A percentile compares a stretch with the other conserved stretches of the same genome.
These are phyloP conservation scores for Melanotaenia duboulayi DNA, from an alignment of 2,113 vertebrate species.

Conservation along the genomic window DNA sequence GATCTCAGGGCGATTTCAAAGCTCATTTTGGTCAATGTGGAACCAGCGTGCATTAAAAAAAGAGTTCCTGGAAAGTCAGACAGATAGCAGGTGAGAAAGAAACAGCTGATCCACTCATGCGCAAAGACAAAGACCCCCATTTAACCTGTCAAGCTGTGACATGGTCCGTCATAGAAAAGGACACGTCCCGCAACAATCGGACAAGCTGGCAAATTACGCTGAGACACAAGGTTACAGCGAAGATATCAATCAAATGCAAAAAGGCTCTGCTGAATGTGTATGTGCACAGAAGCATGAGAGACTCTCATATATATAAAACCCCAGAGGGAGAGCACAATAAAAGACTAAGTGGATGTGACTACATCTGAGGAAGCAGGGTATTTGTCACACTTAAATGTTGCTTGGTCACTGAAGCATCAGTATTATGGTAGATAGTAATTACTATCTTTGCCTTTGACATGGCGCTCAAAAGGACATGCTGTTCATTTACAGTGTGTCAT, in stretches of 20 bases:
- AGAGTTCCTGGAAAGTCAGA: neutral
- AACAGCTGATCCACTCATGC: slow-evolving; percentile 41
- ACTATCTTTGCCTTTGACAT: neutral
- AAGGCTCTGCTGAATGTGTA: slow-evolving; percentile 9
- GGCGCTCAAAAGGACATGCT: slow-evolving; percentile 3
- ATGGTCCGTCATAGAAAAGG: slow-evolving; percentile 59
- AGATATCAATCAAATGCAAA: slow-evolving; percentile 63
- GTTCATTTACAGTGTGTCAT: neutral
- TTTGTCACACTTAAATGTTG: slow-evolving; percentile 49
- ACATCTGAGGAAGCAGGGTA: slow-evolving; percentile 22
- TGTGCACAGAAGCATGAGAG: neutral
- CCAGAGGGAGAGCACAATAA: slow-evolving; percentile 22
- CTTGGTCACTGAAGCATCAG: slow-evolving; percentile 11
- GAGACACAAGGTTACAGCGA: slow-evolving; percentile 45
- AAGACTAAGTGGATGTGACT: slow-evolving; percentile 38
- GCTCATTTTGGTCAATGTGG: neutral
- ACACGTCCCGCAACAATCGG: slow-evolving; percentile 42
- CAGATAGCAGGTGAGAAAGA: slow-evolving; percentile 31
- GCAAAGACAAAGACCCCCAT: slow-evolving; percentile 65
- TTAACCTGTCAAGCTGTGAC: slow-evolving; percentile 66
- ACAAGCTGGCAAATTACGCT: slow-evolving; percentile 25
- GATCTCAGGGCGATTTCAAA: neutral
- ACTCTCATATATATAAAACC: neutral
- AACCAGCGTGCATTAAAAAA: neutral
- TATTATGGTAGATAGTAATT: slow-evolving; percentile 30